phyloP scores from a whole-genome alignment of 2,888 invertebrate genomes.

The Mylabris sibirica region DNA sequence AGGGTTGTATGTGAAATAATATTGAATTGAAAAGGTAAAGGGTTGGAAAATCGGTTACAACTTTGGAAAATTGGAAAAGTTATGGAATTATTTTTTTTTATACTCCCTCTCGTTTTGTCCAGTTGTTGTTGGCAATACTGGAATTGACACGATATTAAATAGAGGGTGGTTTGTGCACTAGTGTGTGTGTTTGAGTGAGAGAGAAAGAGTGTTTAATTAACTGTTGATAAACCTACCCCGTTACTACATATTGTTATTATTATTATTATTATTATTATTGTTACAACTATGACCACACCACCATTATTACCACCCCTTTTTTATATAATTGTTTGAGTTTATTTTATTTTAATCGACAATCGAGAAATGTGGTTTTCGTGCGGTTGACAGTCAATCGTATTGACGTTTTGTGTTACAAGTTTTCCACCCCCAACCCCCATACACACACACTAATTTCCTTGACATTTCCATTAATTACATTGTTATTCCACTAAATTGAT shows the following conservation, averaged over 20 bases:
- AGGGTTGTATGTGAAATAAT: background rate
- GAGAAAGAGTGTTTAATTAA: background rate
- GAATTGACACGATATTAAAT: conserved; percentile 9
- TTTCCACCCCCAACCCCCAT: background rate
- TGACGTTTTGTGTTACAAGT: conserved; percentile 22
- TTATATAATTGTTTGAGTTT: background rate
- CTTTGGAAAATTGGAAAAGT: background rate
- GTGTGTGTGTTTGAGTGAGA: too few species aligned
- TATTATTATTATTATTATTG: conserved; percentile 14
- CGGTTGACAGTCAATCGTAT: conserved; percentile 20
- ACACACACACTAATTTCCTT: conserved; percentile 23
- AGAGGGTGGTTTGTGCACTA: background rate
- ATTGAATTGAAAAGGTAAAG: background rate
- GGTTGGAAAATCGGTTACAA: background rate
- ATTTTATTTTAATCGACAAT: background rate
- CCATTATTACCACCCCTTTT: background rate
- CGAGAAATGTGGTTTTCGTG: background rate
- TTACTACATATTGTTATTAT: conserved; percentile 17
- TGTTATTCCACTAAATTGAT: background rate
- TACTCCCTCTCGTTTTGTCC: background rate
- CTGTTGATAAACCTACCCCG: conserved; percentile 25
- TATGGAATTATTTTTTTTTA: background rate
- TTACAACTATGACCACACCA: background rate
- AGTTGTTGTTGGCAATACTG: background rate
- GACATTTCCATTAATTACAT: conserved; percentile 19